These are phyloP conservation scores for Trichoplusia ni DNA, from an alignment of 1,140 invertebrate species.

Conservation along the genomic window DNA sequence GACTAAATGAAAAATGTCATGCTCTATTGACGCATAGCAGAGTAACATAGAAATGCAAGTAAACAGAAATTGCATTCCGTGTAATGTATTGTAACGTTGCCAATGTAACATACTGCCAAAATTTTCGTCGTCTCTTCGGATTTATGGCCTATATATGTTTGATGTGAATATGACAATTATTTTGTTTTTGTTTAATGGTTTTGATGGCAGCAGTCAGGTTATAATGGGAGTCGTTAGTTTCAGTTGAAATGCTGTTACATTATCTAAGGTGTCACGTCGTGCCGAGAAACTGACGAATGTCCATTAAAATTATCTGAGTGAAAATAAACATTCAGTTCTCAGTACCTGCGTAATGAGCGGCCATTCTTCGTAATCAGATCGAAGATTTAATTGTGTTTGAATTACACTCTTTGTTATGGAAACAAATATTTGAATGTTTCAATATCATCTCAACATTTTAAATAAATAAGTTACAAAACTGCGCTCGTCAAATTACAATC, in stretches of 20 bases:
- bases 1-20: slow-evolving; percentile 40
- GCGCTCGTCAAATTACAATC: too few relatives aligned
- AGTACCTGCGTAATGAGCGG: slow-evolving; percentile 26
- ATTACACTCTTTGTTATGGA: slow-evolving; percentile 10
- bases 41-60: slow-evolving; percentile 54
- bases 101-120: slow-evolving; percentile 64
- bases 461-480: background rate
- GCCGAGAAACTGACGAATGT: slow-evolving; percentile 31
- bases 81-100: slow-evolving; percentile 57
- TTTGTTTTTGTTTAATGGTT: slow-evolving; percentile 39
- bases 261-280: slow-evolving; percentile 32
- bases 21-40: slow-evolving; percentile 35
- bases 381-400: slow-evolving; percentile 24
- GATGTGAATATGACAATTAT: slow-evolving; percentile 50
- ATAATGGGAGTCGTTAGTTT: slow-evolving; percentile 35
- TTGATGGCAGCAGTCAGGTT: slow-evolving; percentile 3
- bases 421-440: background rate
- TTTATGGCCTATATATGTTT: slow-evolving; percentile 52
- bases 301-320: slow-evolving; percentile 35
- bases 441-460: background rate
- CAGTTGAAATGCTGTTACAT: slow-evolving; percentile 29
- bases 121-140: slow-evolving; percentile 41
- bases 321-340: slow-evolving; percentile 31
- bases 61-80: slow-evolving; percentile 60
- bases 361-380: slow-evolving; percentile 23